Evolutionary conservation across 2,113 vertebrate species (phyloP), one percentile per base, ranked within the genome.

Genomic region (Peromyscus leucopus): DNA sequence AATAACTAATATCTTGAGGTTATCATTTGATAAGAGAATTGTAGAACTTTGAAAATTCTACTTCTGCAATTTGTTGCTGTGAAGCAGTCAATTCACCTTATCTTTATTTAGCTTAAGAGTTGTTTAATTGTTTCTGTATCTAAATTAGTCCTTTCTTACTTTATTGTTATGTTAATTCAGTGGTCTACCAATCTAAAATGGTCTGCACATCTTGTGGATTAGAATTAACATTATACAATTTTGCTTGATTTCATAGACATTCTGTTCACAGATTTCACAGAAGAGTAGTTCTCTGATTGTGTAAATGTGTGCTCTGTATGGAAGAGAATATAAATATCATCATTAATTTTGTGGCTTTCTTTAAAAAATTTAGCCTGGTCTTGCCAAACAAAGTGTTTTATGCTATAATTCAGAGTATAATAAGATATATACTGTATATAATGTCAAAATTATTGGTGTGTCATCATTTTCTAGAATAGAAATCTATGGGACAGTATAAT

Each of bases 41-140:
- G 28, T 82, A 90, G 90, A 51, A 28, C 74, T 92, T 24, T 46
- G 39, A 87, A 97, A 92, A 57, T 92, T 96, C 78, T 89, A 76
- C 39, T 95, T 87, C 36, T 85, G 59, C 26, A 88, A 84, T 76
- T 95, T 94, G 36, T 82, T 88, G 22, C 42, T 93, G 7, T 5
- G 94, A 79, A 91, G 16, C n/a, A 97, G 94, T 93, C 95, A 90
- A 59, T 93, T 95, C 55, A 72, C 55, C 36, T 97, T 88, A 93
- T 84, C 83, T 95, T 97, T 79, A 74, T 33, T 10, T 46, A 87
- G 13, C 24, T 92, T 96, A 89, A 83, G 31, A 89, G 74, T 91
- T 89, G 12, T 48, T 93, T 86, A 69, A 61, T 97, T 94, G 17
- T 12, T 87, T 95, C 67, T 51, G 26, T 96, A 21, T 93, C 72